A percentile compares a stretch with the other conserved stretches of the same genome.
These are phyloP conservation scores for Mola mola DNA, from an alignment of 2,113 vertebrate species.

Conservation along the genomic window DNA sequence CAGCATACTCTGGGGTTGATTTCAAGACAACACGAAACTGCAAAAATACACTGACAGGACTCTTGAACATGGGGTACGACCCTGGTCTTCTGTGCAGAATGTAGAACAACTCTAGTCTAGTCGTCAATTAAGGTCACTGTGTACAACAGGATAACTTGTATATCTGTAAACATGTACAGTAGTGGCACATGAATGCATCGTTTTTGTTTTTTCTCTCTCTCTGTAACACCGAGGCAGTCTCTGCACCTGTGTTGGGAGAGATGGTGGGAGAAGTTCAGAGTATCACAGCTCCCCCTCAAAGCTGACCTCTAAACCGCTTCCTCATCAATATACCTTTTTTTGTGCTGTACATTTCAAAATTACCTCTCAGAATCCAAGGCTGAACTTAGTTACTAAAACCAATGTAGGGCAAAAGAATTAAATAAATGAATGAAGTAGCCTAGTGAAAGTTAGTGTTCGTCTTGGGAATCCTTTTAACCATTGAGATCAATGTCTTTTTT, in stretches of 20 bases:
- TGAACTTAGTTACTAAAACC: constrained; percentile 75
- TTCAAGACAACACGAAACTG: constrained; percentile 69
- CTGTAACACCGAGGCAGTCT: constrained; percentile 62
- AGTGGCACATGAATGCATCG: constrained; percentile 69
- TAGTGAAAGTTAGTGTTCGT: constrained; percentile 63
- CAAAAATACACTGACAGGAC: constrained; percentile 75
- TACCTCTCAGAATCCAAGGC: constrained; percentile 78
- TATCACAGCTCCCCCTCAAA: constrained; percentile 52
- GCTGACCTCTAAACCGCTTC: constrained; percentile 53
- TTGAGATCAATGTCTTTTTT: constrained; percentile 25
- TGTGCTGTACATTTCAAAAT: constrained; percentile 74
- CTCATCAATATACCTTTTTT: constrained; percentile 29
- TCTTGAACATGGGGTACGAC: constrained; percentile 65
- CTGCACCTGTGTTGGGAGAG: constrained; percentile 60
- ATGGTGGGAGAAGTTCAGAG: constrained; percentile 54
- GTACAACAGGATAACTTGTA: constrained; percentile 72
- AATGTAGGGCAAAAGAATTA: constrained; percentile 61
- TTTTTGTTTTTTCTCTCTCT: constrained; percentile 63
- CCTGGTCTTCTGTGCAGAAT: constrained; percentile 71
- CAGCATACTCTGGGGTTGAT: constrained; percentile 69
- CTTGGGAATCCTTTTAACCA: constrained; percentile 52
- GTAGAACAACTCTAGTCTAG: constrained; percentile 73
- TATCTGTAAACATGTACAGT: constrained; percentile 80
- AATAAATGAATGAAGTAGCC: constrained; percentile 48
- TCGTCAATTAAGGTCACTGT: constrained; percentile 69